Conservation (phyloP, 2,888 invertebrate genomes). For the Leucoma salicis region DNA sequence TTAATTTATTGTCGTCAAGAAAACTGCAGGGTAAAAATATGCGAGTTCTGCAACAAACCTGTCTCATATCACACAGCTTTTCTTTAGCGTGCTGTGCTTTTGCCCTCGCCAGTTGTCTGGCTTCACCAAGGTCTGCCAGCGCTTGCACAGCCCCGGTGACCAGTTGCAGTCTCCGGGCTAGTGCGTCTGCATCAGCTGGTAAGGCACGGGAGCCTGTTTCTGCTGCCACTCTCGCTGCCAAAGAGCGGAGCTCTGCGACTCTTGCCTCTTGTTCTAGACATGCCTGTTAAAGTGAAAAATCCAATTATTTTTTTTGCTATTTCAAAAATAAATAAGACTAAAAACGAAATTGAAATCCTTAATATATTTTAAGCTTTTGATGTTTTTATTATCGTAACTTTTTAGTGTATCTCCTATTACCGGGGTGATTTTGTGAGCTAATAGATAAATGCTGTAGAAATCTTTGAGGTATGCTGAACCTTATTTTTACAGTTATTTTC, state of each 20-base stretch:
- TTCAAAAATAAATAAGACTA: too few species aligned
- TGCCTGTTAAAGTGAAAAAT: slow-evolving; percentile 75
- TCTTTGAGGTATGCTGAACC: too few species aligned
- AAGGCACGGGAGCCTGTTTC: slow-evolving; percentile 89
- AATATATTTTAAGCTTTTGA: too few species aligned
- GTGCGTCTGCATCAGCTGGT: slow-evolving; percentile 89
- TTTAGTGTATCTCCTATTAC: too few species aligned
- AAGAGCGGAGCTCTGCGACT: slow-evolving; percentile 87
- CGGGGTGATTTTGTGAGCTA: too few species aligned
- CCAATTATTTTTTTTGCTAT: not conserved
- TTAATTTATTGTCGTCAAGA: not conserved
- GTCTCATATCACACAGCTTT: slow-evolving; percentile 87
- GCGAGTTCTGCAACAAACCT: slow-evolving; percentile 75
- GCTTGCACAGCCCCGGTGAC: slow-evolving; percentile 88
- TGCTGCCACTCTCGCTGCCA: slow-evolving; percentile 89
- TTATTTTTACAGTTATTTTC: too few species aligned
- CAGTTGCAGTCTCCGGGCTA: slow-evolving; percentile 88
- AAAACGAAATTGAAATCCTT: too few species aligned
- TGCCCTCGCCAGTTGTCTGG: slow-evolving; percentile 82
- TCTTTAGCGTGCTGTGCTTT: slow-evolving; percentile 84
- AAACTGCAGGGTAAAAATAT: not conserved
- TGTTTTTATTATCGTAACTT: too few species aligned
- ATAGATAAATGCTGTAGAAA: too few species aligned
- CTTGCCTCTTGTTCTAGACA: slow-evolving; percentile 89
- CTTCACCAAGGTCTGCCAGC: slow-evolving; percentile 89